Evolutionary conservation across 2,113 vertebrate species (phyloP), one percentile per base, ranked within the genome.

Genomic region (Epinephelus moara): DNA sequence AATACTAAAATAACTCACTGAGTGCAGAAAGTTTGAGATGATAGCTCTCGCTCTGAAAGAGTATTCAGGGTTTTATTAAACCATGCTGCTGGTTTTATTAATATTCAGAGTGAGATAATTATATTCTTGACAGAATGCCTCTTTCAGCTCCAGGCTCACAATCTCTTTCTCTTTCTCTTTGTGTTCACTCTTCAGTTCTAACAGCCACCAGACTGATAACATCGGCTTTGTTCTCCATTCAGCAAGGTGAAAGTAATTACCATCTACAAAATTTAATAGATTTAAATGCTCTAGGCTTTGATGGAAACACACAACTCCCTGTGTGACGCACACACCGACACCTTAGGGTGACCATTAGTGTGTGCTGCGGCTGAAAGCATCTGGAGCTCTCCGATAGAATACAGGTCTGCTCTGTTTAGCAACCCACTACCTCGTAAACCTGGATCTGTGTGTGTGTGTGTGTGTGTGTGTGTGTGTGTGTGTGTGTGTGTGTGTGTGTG

Each of bases 351-450:
- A 81, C 56, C 62, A 60, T 15, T 30, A 55, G 13, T 23, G 27
- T 49, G 61, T 15, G 61, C 30, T 63, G 21, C n/a, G 42, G 72
- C 30, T 75, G 42, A 80, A 75, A 71, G 53, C 72, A 57, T 71
- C 63, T n/a, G 9, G 81, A 49, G 27, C 19, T 49, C 47, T 83
- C 55, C 18, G 5, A 19, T n/a, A 45, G 17, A 80, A 78, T 53
- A 75, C 80, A 89, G 53, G 57, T 82, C 69, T 55, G 72, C 68
- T 47, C 67, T 84, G 71, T 86, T 66, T 23, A 53, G 69, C 50
- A 52, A 15, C 45, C 25, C 33, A 25, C 68, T 13, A 1, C 47
- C 64, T 70, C 6, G 13, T 70, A 83, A 83, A 82, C 21, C 70
- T 77, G 69, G n/a, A 49, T 59, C 67, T 60, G 60, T 70, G 80